phyloP scores from a whole-genome alignment of 2,113 vertebrate species.

The Heterotis niloticus region DNA sequence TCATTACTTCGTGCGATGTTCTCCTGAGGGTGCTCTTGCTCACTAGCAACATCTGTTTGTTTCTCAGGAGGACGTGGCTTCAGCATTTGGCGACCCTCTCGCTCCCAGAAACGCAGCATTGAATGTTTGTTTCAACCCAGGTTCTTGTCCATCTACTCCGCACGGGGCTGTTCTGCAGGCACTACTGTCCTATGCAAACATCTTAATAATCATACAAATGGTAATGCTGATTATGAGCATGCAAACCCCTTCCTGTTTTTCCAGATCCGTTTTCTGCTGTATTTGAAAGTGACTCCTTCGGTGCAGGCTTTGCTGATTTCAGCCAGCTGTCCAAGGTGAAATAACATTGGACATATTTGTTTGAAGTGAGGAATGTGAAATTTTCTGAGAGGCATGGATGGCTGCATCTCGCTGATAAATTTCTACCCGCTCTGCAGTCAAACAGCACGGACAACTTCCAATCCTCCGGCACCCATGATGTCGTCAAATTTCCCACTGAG shows the following conservation, averaged over 20 bases:
- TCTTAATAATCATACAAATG: background rate
- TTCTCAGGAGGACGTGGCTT: slow-evolving; percentile 68
- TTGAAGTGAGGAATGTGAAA: background rate
- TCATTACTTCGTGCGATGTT: no score
- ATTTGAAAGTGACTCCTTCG: slow-evolving; percentile 73
- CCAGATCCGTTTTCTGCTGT: slow-evolving; percentile 70
- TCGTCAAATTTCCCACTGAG: slow-evolving; percentile 63
- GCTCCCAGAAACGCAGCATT: slow-evolving; percentile 87
- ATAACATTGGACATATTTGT: background rate
- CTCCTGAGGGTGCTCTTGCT: no score
- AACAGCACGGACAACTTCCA: slow-evolving; percentile 64
- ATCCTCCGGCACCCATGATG: slow-evolving; percentile 46
- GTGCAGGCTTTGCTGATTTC: slow-evolving; percentile 73
- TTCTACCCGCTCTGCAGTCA: slow-evolving; percentile 48
- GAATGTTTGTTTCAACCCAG: slow-evolving; percentile 71
- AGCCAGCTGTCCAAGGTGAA: slow-evolving; percentile 70
- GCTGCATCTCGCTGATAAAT: background rate
- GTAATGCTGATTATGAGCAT: no score
- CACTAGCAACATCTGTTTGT: slow-evolving; percentile 20
- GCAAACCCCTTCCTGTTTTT: background rate
- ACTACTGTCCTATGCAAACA: background rate
- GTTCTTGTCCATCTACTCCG: slow-evolving; percentile 45
- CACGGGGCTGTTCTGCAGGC: background rate
- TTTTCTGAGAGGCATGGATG: background rate
- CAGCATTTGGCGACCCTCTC: slow-evolving; percentile 84